Evolutionary conservation across 2,888 invertebrate genomes (phyloP), one percentile per base, ranked within the genome.

Genomic region (Cryptus viduatorius): DNA sequence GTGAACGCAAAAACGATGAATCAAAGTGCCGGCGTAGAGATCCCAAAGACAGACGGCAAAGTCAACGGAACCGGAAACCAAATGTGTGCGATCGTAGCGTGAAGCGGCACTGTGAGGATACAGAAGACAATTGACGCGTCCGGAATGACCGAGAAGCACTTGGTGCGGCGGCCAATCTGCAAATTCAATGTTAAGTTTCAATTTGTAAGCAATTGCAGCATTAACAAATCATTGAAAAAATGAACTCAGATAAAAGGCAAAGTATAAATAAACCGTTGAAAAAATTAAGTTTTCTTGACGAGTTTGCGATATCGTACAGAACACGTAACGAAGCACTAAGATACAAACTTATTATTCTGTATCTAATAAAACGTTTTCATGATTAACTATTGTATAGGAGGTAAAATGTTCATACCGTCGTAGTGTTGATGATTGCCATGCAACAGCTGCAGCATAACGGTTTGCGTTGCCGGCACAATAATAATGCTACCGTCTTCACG

Each of bases 1-100:
- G 93, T 99, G 99, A 0, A 99, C 99, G 91, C 98, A 98, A 95
- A 99, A 99, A 4, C 98, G 96, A 93, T 99, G 98, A 77, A 99
- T 94, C 53, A 99, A 94, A 1, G 96, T 96, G 2, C 99, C 98
- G 46, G 97, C 97, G 92, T 97, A 98, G 87, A 99, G 94, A 92
- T 99, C 99, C 99, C 99, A 99, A 0, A 99, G 95, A 89, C 98
- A 98, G 3, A 99, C 98, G 0, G 99, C 98, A 94, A 99, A 99
- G 94, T 99, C 99, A 12, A 98, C 98, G 0, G 99, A 99, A 0
- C 99, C 99, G 0, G 98, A 99, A 0, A 99, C 96, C n/a, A 98
- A 94, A 92, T 98, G 97, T 0, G 97, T 95, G 87, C 97, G 96
- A 92, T 98, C 98, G 92, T 98, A 99, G 92, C 98, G 96, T 3